Base-by-base conservation (phyloP, 1,140 invertebrate species). In the Pseudomyrmex dendroicus region DNA sequence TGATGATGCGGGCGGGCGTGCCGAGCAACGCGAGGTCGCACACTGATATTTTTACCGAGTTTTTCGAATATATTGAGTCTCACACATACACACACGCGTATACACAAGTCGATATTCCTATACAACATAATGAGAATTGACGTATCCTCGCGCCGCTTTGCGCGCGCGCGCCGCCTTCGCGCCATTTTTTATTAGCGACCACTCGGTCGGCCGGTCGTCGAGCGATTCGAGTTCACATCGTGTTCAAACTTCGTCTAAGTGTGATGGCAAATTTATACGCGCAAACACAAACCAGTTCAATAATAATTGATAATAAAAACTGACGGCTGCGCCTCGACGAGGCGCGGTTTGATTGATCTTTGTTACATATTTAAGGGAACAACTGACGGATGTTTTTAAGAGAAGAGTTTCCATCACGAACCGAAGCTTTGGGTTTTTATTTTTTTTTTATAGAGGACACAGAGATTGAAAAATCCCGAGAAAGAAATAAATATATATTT, bases 21-120 rank as follows among this genome's bases (percentile, higher is more conserved):
- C 61, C 72, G 68, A 74, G 68, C 77, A 84, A 86, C 86, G 87
- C 86, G 80, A 73, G 78, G 84, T 78, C 52, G 35, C 7, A 56
- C 80, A 62, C 52, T 56, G 54, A 88, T 93, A 93, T 92, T 93
- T 93, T 93, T 93, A 92, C 90, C 87, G 86, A 91, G 76, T 92
- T 91, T 92, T 92, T 93, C 89, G 83, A 84, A 88, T 88, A 35
- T 35, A 86, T 87, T 61, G 62, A 90, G 76, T 85, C 83, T 82
- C 73, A 35, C 74, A 62, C 67, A 80, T 35, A 35, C 7, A 35
- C 35, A 35, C 35, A 4, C 35, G 0, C 35, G 7, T 35, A 35
- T 35, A 35, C 35, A 35, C 35, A 35, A 35, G 35, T 35, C 35
- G 35, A 35, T 35, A 89, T 87, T 89, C 87, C 91, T 86, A 76